Evolutionary conservation across 2,113 vertebrate species (phyloP).

Genomic region (Dasyornis broadbenti): DNA sequence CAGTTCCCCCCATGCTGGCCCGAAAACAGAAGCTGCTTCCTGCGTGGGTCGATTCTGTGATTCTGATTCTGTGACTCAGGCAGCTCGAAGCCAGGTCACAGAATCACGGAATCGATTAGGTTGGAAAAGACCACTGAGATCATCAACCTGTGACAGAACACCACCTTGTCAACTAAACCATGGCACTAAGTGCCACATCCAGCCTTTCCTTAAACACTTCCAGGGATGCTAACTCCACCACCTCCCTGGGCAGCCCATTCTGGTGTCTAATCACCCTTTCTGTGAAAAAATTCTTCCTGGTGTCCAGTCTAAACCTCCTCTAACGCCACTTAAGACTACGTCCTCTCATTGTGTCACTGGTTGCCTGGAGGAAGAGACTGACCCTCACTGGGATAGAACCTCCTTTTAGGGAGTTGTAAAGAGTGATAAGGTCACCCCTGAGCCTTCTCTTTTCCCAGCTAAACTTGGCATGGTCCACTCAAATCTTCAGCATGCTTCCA

Average conservation of each 20-base stretch:
- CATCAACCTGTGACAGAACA: not conserved
- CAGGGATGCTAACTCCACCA: not conserved
- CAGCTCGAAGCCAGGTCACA: accelerated
- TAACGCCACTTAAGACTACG: accelerated
- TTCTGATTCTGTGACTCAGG: not conserved
- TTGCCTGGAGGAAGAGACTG: not conserved
- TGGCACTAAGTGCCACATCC: no score
- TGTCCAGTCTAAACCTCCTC: not conserved
- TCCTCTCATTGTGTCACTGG: accelerated
- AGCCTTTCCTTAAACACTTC: not conserved
- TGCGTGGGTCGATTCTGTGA: no score
- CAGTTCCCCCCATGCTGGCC: accelerated
- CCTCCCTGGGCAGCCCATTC: no score
- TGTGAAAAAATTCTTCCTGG: not conserved
- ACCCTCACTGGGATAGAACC: not conserved
- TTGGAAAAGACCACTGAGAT: not conserved
- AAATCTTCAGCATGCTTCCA: accelerated
- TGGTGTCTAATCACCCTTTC: not conserved
- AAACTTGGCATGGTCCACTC: not conserved
- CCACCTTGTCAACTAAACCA: not conserved
- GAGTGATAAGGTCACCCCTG: accelerated
- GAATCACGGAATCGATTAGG: not conserved
- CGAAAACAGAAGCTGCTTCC: not conserved
- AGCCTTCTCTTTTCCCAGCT: not conserved
- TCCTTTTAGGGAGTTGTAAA: not conserved